Conservation (phyloP, 2,888 invertebrate species). For the Cetonia aurata region DNA sequence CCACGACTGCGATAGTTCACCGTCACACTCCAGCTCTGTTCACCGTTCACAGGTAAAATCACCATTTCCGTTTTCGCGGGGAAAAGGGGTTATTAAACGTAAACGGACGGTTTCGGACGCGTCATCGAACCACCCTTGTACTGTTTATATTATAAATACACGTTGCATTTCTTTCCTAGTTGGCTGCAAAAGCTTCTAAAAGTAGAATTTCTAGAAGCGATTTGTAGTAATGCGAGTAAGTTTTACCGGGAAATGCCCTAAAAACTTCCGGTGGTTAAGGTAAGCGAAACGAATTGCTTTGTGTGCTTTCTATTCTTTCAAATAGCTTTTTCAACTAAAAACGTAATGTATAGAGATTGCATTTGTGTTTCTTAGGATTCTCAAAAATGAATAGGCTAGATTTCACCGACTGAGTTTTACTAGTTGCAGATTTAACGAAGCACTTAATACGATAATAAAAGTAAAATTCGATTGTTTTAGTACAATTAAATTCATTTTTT, state of each 20-base stretch:
- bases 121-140: too few relatives aligned
- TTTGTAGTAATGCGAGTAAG: conserved; percentile 32
- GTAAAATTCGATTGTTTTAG: too few relatives aligned
- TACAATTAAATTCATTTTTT: too few relatives aligned
- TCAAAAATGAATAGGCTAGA: too few relatives aligned
- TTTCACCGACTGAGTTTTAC: too few relatives aligned
- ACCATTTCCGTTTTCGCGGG: neutral
- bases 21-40: conserved; percentile 66
- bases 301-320: neutral
- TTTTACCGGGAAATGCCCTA: conserved; percentile 9
- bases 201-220: conserved; percentile 31
- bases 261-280: neutral
- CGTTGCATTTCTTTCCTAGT: conserved; percentile 21
- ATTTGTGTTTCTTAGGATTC: neutral
- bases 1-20: conserved; percentile 65
- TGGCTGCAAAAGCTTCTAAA: conserved; percentile 36
- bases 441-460: too few relatives aligned
- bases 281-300: conserved; percentile 10
- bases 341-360: neutral
- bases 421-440: too few relatives aligned
- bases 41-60: conserved; percentile 64
- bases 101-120: too few relatives aligned
- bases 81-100: neutral
- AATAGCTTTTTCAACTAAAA: conserved; percentile 3
- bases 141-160: too few relatives aligned